Conservation (phyloP, 2,888 invertebrate genomes). For the Calameuta idolon region DNA sequence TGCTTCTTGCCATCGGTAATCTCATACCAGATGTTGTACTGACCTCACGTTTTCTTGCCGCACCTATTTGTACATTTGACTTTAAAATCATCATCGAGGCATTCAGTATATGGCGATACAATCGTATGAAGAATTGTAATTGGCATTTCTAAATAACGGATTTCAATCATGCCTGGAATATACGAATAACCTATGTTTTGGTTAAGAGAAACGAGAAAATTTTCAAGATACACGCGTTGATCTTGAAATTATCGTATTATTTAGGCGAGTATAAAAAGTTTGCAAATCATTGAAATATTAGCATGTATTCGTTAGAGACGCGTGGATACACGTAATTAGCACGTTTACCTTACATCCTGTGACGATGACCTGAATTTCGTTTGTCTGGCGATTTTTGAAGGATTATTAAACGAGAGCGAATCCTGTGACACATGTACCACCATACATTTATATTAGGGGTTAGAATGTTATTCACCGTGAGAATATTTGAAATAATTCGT, state of each 20-base stretch:
- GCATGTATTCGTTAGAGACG: neutral
- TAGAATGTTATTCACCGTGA: neutral
- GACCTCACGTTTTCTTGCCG: slow-evolving; percentile 35
- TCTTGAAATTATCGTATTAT: neutral
- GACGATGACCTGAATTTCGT: neutral
- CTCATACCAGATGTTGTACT: neutral
- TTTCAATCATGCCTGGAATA: neutral
- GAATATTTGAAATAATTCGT: neutral
- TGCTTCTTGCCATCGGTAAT: neutral
- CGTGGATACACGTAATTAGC: neutral
- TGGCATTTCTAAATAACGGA: slow-evolving; percentile 8
- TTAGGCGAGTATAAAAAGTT: neutral
- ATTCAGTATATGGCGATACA: neutral
- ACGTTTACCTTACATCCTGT: neutral
- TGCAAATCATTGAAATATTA: neutral
- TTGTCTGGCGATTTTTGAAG: neutral
- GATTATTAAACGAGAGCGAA: neutral
- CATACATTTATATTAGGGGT: neutral
- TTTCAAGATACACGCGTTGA: neutral
- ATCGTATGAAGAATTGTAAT: neutral
- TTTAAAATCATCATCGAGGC: slow-evolving; percentile 1
- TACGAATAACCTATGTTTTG: neutral
- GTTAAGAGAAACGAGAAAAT: neutral
- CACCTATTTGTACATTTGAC: slow-evolving; percentile 14
- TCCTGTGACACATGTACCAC: neutral